phyloP scores from a whole-genome alignment of 2,888 invertebrate genomes.

The Drosophila anomalata region DNA sequence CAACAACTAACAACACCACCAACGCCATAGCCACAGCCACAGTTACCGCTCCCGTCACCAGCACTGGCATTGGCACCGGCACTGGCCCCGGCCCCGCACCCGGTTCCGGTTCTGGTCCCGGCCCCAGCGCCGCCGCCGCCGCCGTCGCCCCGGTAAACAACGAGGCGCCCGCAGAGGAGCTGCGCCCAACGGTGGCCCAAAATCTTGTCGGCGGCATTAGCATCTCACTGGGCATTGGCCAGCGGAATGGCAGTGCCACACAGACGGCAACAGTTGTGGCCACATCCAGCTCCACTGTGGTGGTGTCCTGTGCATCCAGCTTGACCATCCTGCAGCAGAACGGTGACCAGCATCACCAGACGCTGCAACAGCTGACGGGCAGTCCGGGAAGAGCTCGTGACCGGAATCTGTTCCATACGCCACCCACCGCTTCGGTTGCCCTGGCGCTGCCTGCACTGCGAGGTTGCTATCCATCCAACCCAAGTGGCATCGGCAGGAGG shows the following conservation, averaged over 20 bases:
- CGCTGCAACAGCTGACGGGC: slow-evolving; percentile 82
- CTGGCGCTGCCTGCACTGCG: slow-evolving; percentile 83
- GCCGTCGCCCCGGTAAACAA: slow-evolving; percentile 7
- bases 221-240: slow-evolving; percentile 78
- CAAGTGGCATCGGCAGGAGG: slow-evolving; percentile 6
- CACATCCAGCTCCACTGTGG: slow-evolving; percentile 26
- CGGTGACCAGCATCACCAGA: slow-evolving; percentile 67
- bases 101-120: no score
- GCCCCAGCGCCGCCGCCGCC: neutral
- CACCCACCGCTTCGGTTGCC: slow-evolving; percentile 81
- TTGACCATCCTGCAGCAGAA: slow-evolving; percentile 62
- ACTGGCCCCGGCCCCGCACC: no score
- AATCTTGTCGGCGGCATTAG: slow-evolving; percentile 79
- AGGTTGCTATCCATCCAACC: slow-evolving; percentile 74
- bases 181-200: slow-evolving; percentile 69
- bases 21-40: neutral
- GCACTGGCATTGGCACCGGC: neutral
- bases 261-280: slow-evolving; percentile 25
- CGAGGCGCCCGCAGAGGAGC: slow-evolving; percentile 34
- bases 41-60: neutral
- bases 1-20: slow-evolving; percentile 3
- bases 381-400: slow-evolving; percentile 84
- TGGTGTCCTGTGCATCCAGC: slow-evolving; percentile 27
- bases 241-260: slow-evolving; percentile 52
- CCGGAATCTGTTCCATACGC: slow-evolving; percentile 83